Conservation (phyloP, 1,140 invertebrate genomes). For the Lasioglossum baleicum region DNA sequence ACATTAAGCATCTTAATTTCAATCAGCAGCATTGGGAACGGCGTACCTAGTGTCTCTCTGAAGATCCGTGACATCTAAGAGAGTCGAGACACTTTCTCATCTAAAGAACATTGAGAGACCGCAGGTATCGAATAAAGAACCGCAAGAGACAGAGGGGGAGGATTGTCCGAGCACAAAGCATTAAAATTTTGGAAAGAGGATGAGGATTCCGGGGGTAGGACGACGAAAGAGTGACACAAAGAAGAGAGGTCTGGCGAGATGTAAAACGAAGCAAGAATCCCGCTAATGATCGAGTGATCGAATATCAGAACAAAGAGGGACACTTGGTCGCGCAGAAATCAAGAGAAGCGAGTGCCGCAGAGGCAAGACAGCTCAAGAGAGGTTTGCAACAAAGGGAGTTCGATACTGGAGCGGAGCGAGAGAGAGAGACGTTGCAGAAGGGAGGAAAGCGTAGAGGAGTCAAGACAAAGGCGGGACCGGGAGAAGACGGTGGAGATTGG, state of each 20-base stretch:
- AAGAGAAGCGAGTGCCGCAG: constrained; percentile 4
- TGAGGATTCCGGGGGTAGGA: too few relatives aligned
- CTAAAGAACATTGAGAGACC: too few relatives aligned
- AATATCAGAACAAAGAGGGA: constrained; percentile 9
- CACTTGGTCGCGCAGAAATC: constrained; percentile 10
- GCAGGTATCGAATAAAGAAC: too few relatives aligned
- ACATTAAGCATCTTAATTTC: too few relatives aligned
- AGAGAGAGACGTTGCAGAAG: background rate
- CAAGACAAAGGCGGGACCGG: background rate
- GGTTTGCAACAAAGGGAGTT: background rate
- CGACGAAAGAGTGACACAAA: too few relatives aligned
- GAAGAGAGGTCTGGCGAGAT: background rate
- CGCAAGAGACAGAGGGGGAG: too few relatives aligned
- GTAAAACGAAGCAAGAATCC: background rate
- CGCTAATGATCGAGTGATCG: background rate
- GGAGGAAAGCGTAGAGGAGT: background rate
- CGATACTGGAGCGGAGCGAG: background rate
- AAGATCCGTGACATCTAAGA: too few relatives aligned
- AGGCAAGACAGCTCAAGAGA: background rate
- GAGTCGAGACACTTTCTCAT: too few relatives aligned
- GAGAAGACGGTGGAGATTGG: background rate
- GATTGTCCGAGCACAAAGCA: too few relatives aligned
- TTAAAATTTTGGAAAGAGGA: too few relatives aligned
- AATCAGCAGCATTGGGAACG: too few relatives aligned
- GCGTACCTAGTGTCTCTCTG: too few relatives aligned